phyloP scores from a whole-genome alignment of 2,113 vertebrate genomes.

The Phrynosoma platyrhinos region DNA sequence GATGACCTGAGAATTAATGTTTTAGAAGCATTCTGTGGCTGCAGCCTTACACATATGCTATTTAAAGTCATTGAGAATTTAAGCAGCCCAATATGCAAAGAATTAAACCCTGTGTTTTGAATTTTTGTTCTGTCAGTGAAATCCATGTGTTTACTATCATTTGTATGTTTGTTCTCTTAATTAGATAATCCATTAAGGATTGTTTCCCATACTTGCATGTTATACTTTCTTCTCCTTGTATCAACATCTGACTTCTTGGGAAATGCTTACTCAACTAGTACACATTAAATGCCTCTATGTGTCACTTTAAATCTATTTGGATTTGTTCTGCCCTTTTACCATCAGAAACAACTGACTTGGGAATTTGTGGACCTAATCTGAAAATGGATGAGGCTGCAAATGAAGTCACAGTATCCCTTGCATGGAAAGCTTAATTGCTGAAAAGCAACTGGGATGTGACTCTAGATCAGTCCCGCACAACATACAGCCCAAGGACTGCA shows the following conservation, averaged over 20 bases:
- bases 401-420: not conserved
- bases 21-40: not conserved
- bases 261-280: not conserved
- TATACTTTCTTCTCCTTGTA: not conserved
- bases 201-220: not conserved
- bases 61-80: not conserved
- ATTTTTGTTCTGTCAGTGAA: not conserved
- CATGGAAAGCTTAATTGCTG: not conserved
- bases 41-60: not conserved
- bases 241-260: not conserved
- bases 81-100: not conserved
- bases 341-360: not conserved
- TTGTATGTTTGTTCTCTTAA: not conserved
- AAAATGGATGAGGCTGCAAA: not conserved
- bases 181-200: not conserved
- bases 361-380: not conserved
- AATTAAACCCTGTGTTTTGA: not conserved
- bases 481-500: no score
- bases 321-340: not conserved
- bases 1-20: not conserved
- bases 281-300: not conserved
- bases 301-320: not conserved
- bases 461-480: no score
- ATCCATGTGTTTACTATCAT: not conserved
- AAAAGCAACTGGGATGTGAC: not conserved